These are phyloP conservation scores for Conopomorpha cramerella DNA, from an alignment of 1,140 invertebrate genomes.

Conservation along the genomic window DNA sequence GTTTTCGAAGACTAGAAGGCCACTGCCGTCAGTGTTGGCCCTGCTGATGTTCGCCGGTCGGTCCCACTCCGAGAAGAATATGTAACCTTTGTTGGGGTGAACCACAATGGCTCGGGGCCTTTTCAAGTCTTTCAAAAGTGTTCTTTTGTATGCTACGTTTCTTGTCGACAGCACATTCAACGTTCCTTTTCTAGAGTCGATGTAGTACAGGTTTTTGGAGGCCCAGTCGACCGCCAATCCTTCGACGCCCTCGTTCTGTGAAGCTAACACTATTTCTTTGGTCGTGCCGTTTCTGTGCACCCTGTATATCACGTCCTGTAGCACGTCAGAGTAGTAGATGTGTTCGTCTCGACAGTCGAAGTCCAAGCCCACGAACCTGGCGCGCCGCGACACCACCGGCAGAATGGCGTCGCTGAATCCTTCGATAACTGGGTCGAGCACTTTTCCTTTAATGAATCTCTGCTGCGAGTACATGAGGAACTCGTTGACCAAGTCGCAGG, in stretches of 20 bases:
- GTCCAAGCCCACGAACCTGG: constrained; percentile 95
- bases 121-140: constrained; percentile 86
- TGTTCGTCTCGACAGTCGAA: constrained; percentile 91
- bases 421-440: constrained; percentile 85
- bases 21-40: constrained; percentile 85
- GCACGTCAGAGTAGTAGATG: constrained; percentile 96
- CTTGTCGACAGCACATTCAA: constrained; percentile 90
- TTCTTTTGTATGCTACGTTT: constrained; percentile 83
- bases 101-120: constrained; percentile 93
- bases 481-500: constrained; percentile 85
- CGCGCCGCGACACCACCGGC: constrained; percentile 86
- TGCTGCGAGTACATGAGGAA: constrained; percentile 98
- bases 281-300: constrained; percentile 87
- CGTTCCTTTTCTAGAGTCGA: constrained; percentile 94
- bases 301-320: constrained; percentile 95
- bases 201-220: constrained; percentile 96
- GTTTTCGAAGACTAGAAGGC: constrained; percentile 87
- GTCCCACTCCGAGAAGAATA: constrained; percentile 97
- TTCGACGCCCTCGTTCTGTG: constrained; percentile 97
- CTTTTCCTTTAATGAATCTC: constrained; percentile 94
- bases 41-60: constrained; percentile 93
- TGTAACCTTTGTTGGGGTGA: constrained; percentile 91
- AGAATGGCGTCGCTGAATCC: constrained; percentile 94
- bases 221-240: constrained; percentile 97
- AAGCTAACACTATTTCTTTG: constrained; percentile 89